phyloP scores from a whole-genome alignment of 2,113 vertebrate genomes.

The Mustelus asterias region DNA sequence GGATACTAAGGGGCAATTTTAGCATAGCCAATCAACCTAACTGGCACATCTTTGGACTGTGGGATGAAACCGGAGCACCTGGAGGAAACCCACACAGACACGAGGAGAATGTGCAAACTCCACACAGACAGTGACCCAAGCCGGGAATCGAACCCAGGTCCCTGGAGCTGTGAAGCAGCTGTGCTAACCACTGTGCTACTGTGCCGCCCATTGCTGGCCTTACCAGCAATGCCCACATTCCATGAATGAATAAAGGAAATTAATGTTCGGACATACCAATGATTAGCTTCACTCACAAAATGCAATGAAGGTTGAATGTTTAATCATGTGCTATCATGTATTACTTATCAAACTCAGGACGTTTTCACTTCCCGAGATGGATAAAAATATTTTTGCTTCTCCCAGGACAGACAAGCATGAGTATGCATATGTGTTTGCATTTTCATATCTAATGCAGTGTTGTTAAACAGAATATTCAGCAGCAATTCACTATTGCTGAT shows the following conservation, averaged over 20 bases:
- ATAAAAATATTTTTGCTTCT: background rate
- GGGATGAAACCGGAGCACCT: too few relatives aligned
- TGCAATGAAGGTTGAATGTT: background rate
- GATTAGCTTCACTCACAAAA: background rate
- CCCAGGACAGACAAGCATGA: background rate
- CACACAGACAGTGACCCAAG: too few relatives aligned
- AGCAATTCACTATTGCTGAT: background rate
- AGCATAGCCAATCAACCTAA: too few relatives aligned
- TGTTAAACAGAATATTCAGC: background rate
- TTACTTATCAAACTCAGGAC: background rate
- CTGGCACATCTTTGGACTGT: too few relatives aligned
- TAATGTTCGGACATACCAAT: background rate
- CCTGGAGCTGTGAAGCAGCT: too few relatives aligned
- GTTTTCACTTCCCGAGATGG: background rate
- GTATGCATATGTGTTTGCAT: background rate
- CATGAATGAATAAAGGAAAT: background rate
- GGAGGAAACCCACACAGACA: too few relatives aligned
- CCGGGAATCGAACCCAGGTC: too few relatives aligned
- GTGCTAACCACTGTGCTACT: too few relatives aligned
- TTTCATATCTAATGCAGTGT: background rate
- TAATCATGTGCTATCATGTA: background rate
- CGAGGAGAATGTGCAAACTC: too few relatives aligned
- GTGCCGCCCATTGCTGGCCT: too few relatives aligned
- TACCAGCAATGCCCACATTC: too few relatives aligned
- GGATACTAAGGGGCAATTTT: too few relatives aligned